A percentile compares a stretch with the other conserved stretches of the same genome.
Evolutionary conservation across 2,888 invertebrate genomes (phyloP).

Genomic region (Thecocarcelia acutangulata): DNA sequence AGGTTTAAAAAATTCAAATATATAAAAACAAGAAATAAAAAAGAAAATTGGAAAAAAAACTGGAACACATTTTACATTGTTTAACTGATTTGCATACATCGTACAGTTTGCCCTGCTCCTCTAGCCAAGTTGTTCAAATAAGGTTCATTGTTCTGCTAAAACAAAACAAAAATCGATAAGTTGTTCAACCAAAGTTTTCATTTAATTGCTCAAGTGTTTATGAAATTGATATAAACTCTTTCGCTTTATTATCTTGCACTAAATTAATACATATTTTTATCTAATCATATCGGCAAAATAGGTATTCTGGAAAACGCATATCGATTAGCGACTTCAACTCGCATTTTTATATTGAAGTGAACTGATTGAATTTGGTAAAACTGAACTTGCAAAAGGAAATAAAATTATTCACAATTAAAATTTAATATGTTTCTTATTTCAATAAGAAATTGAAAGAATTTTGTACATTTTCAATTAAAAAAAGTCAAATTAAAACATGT

Average conservation of each 20-base stretch:
- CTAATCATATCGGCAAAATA: too few relatives aligned
- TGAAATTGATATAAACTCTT: neutral
- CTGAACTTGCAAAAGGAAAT: too few relatives aligned
- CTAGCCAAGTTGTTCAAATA: slow-evolving; percentile 7
- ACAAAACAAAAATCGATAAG: slow-evolving; percentile 43
- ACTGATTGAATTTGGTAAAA: too few relatives aligned
- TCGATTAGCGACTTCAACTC: too few relatives aligned
- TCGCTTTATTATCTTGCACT: neutral
- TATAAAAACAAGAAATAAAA: slow-evolving; percentile 9
- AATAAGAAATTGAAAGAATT: too few relatives aligned
- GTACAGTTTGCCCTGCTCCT: slow-evolving; percentile 10
- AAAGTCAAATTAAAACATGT: too few relatives aligned
- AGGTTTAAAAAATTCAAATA: slow-evolving; percentile 46
- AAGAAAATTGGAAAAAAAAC: slow-evolving; percentile 30
- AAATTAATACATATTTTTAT: too few relatives aligned
- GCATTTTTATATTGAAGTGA: too few relatives aligned
- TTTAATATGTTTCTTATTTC: too few relatives aligned
- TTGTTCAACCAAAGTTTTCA: slow-evolving; percentile 28
- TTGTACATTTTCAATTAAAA: too few relatives aligned
- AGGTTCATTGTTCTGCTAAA: slow-evolving; percentile 44
- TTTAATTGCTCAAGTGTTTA: slow-evolving; percentile 18
- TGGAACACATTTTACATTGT: slow-evolving; percentile 54
- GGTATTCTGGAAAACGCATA: too few relatives aligned
- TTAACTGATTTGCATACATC: slow-evolving; percentile 52
- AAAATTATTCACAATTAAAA: too few relatives aligned